A percentile compares a stretch with the other conserved stretches of the same genome.
phyloP scores from a whole-genome alignment of 2,888 invertebrate species.

The Drosophila yooni region DNA sequence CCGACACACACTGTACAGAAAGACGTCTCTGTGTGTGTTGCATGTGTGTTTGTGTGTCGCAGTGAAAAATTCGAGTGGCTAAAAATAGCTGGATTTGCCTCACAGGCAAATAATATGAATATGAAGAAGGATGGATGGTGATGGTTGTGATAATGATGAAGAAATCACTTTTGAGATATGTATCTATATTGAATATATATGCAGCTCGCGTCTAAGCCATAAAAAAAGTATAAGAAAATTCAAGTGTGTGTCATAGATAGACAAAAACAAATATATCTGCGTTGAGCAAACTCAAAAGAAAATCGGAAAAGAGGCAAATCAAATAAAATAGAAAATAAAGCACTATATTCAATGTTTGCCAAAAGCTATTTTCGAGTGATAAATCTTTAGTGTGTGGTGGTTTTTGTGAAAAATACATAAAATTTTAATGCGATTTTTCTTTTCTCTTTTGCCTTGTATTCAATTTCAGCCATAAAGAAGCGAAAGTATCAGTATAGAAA shows the following conservation, averaged over 20 bases:
- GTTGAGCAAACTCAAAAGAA: conserved; percentile 42
- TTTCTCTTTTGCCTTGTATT: conserved; percentile 47
- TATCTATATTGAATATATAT: conserved; percentile 41
- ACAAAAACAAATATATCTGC: conserved; percentile 33
- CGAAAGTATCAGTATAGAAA: conserved; percentile 64
- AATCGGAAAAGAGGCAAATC: conserved; percentile 17
- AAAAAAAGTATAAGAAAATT: conserved; percentile 30
- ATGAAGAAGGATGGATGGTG: conserved; percentile 62
- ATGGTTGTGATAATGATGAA: conserved; percentile 38
- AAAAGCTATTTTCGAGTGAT: conserved; percentile 47
- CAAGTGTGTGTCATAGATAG: conserved; percentile 31
- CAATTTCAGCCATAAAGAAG: conserved; percentile 80
- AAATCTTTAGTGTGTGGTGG: conserved; percentile 36
- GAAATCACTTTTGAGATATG: conserved; percentile 38
- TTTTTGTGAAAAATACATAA: conserved; percentile 20
- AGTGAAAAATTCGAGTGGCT: conserved; percentile 66
- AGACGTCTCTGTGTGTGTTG: conserved; percentile 34
- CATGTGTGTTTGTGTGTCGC: conserved; percentile 67
- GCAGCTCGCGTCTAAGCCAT: conserved; percentile 16
- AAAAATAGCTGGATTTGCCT: conserved; percentile 71
- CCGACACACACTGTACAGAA: conserved; percentile 41
- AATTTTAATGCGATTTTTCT: conserved; percentile 40
- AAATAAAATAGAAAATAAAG: conserved; percentile 17
- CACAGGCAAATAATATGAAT: conserved; percentile 67
- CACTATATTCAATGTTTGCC: conserved; percentile 38